These are phyloP conservation scores for Achlya flavicornis DNA, from an alignment of 2,888 invertebrate genomes.

Conservation along the genomic window DNA sequence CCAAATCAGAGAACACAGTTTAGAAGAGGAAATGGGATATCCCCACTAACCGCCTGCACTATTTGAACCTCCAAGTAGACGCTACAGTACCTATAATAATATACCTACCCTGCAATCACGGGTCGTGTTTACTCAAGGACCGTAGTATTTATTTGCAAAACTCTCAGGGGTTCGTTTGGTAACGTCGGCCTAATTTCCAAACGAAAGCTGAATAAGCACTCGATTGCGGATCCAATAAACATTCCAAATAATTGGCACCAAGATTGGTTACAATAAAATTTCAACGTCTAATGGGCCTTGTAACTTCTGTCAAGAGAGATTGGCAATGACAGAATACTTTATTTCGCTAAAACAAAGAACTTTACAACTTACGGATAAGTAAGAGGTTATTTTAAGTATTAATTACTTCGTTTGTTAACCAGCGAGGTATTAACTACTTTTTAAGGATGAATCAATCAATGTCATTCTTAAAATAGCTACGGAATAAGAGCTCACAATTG, in stretches of 20 bases:
- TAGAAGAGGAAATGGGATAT: conserved; percentile 6
- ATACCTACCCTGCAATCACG: conserved; percentile 59
- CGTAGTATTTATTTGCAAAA: conserved; percentile 74
- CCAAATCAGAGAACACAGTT: conserved; percentile 1
- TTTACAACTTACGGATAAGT: neutral
- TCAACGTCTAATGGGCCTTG: conserved; percentile 3
- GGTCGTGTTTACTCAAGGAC: conserved; percentile 62
- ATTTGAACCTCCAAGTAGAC: conserved; percentile 13
- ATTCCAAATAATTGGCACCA: conserved; percentile 48
- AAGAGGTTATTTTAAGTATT: neutral
- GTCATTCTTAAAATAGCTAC: conserved; percentile 38
- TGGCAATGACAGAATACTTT: neutral
- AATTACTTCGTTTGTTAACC: neutral
- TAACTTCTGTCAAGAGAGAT: neutral
- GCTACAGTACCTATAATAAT: conserved; percentile 26
- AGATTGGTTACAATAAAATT: conserved; percentile 7
- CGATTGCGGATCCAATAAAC: conserved; percentile 63
- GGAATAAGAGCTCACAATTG: conserved; percentile 30
- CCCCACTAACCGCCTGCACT: conserved; percentile 11
- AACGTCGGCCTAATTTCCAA: conserved; percentile 66
- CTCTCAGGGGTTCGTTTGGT: conserved; percentile 63
- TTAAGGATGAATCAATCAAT: conserved; percentile 40
- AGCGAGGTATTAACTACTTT: conserved; percentile 31
- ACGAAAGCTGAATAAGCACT: conserved; percentile 71
- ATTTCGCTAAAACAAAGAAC: neutral